A percentile compares a stretch with the other conserved stretches of the same genome.
These are phyloP conservation scores for Abrostola triplasia DNA, from an alignment of 2,888 invertebrate genomes.

Conservation along the genomic window DNA sequence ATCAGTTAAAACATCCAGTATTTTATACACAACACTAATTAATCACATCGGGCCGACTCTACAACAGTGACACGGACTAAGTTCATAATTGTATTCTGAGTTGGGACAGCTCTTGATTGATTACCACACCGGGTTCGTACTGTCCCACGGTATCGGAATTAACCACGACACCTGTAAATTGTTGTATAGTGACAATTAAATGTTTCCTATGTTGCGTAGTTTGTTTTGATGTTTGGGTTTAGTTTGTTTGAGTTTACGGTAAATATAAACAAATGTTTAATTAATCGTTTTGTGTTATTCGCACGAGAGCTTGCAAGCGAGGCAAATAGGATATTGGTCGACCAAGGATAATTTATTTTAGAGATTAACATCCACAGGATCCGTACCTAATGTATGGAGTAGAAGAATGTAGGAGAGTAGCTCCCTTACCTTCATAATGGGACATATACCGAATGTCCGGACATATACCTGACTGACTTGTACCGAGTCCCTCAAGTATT, in stretches of 20 bases:
- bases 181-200: conserved; percentile 53
- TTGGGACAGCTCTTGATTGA: conserved; percentile 85
- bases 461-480: too few species aligned
- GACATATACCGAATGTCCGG: too few species aligned
- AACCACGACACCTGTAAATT: conserved; percentile 72
- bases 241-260: conserved; percentile 15
- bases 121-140: conserved; percentile 69
- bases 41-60: conserved; percentile 78
- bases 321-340: too few species aligned
- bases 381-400: too few species aligned
- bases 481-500: too few species aligned
- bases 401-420: too few species aligned
- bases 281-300: too few species aligned
- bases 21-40: conserved; percentile 69
- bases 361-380: too few species aligned
- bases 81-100: conserved; percentile 87
- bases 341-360: too few species aligned
- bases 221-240: conserved; percentile 32
- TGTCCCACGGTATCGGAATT: conserved; percentile 69
- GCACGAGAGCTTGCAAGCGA: too few species aligned
- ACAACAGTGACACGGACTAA: conserved; percentile 81
- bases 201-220: conserved; percentile 43
- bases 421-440: too few species aligned
- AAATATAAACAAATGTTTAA: background rate
- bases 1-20: conserved; percentile 31